A percentile compares a stretch with the other conserved stretches of the same genome.
These are phyloP conservation scores for Oscheius sp. DNA, from an alignment of 1,140 invertebrate genomes.

Conservation along the genomic window DNA sequence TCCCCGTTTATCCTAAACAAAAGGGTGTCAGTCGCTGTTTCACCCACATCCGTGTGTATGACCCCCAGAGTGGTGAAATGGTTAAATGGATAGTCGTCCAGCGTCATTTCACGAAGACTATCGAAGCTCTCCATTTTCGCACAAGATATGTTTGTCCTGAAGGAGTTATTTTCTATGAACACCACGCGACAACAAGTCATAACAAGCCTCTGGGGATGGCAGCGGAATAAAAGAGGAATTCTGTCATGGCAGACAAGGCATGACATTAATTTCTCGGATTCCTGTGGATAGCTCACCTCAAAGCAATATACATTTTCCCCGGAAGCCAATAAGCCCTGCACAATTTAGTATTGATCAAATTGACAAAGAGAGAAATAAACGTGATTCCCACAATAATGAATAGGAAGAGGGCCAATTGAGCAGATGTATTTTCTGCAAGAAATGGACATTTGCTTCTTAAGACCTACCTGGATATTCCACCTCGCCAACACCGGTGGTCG, in stretches of 20 bases:
- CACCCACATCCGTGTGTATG: slow-evolving; percentile 26
- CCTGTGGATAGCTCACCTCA: slow-evolving; percentile 22
- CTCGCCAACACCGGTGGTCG: slow-evolving; percentile 20
- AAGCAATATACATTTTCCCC: slow-evolving; percentile 25
- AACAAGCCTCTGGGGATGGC: too few relatives aligned
- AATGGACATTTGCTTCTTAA: neutral
- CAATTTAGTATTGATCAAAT: slow-evolving; percentile 33
- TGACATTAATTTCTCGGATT: too few relatives aligned
- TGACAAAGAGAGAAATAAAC: slow-evolving; percentile 33
- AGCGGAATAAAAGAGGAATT: too few relatives aligned
- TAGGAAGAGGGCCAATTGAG: slow-evolving; percentile 23
- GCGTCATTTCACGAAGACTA: slow-evolving; percentile 14
- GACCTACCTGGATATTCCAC: slow-evolving; percentile 4
- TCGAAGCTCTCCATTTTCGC: slow-evolving; percentile 29
- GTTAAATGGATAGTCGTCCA: slow-evolving; percentile 27
- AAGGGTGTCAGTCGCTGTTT: neutral
- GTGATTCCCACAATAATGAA: slow-evolving; percentile 33
- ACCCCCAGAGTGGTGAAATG: slow-evolving; percentile 32
- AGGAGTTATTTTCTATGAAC: neutral
- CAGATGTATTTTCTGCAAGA: slow-evolving; percentile 17
- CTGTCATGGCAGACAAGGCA: too few relatives aligned
- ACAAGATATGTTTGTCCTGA: too few relatives aligned
- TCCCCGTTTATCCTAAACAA: neutral
- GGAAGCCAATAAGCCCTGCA: slow-evolving; percentile 35
- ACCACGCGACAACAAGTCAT: neutral